These are phyloP conservation scores for Tachycineta bicolor DNA, from an alignment of 2,113 vertebrate species.

Conservation along the genomic window DNA sequence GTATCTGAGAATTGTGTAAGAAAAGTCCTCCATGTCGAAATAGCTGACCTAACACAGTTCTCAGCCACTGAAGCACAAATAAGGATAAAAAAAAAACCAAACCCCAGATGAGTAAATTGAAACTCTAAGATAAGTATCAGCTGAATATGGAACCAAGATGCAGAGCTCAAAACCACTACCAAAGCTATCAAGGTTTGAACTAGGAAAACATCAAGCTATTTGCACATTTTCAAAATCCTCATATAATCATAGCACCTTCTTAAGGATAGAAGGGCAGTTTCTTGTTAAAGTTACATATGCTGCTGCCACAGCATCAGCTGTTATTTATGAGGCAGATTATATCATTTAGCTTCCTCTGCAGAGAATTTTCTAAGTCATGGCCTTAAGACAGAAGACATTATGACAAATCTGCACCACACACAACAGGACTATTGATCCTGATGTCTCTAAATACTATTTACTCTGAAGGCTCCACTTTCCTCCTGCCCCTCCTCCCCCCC, in stretches of 20 bases:
- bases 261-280: not conserved
- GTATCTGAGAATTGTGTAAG: not conserved
- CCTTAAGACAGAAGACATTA: conserved; percentile 31
- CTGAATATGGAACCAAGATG: not conserved
- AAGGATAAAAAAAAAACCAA: not conserved
- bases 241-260: not conserved
- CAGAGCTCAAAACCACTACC: not conserved
- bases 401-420: conserved; percentile 5
- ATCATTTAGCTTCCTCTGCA: not conserved
- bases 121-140: not conserved
- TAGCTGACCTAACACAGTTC: not conserved
- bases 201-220: not conserved
- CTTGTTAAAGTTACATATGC: not conserved
- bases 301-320: not conserved
- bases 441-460: conserved; percentile 4
- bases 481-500: fast-evolving
- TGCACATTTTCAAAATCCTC: not conserved
- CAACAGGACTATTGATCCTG: conserved; percentile 35
- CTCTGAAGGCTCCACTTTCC: not conserved
- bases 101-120: not conserved
- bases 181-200: not conserved
- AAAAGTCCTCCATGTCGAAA: not conserved
- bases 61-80: not conserved
- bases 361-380: not conserved
- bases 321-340: conserved; percentile 11